Base-by-base conservation (phyloP, 2,888 invertebrate species). In the Aphidoletes aphidimyza region DNA sequence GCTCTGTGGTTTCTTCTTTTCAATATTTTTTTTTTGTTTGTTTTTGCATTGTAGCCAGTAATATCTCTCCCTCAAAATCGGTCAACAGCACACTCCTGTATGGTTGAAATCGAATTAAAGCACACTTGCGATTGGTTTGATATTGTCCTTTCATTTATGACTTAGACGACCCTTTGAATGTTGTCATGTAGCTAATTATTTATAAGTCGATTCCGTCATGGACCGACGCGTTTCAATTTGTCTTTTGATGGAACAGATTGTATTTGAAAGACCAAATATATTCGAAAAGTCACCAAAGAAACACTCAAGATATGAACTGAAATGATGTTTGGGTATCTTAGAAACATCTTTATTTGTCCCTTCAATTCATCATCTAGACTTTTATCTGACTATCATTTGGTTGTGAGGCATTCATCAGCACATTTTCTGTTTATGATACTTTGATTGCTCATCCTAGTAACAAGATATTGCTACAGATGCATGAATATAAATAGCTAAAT, bases 71-170 rank as follows among this genome's bases (percentile, higher is more conserved):
- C 42, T 42, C 6, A 6, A 42, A 9, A 42, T 42, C 14, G n/a
- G 42, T 42, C 42, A 42, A 42, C 42, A 42, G 8, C 8, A 42
- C 42, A 42, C 14, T 42, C 42, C 8, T 42, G 42, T 6, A 42
- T 42, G 42, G 17, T 69, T 30, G 69, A 69, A 69, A 69, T 69
- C 69, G 30, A 69, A 69, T 69, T 69, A 69, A 69, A 69, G 69
- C 14, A n/a, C n/a, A 30, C 2, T 30, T 30, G 69, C 69, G 30
- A 69, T 69, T 69, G 69, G 34, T 30, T n/a, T 69, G 30, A 30
- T 30, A 69, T 69, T 69, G 69, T 69, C 69, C 69, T 30, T 69
- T 69, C 69, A 69, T 69, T 69, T 69, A n/a, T n/a, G 69, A 26
- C 14, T 2, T 69, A 0, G 11, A 19, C 69, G n/a, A n/a, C n/a